A percentile compares a stretch with the other conserved stretches of the same genome.
phyloP scores from a whole-genome alignment of 1,140 invertebrate species.

The Tachypleus tridentatus region DNA sequence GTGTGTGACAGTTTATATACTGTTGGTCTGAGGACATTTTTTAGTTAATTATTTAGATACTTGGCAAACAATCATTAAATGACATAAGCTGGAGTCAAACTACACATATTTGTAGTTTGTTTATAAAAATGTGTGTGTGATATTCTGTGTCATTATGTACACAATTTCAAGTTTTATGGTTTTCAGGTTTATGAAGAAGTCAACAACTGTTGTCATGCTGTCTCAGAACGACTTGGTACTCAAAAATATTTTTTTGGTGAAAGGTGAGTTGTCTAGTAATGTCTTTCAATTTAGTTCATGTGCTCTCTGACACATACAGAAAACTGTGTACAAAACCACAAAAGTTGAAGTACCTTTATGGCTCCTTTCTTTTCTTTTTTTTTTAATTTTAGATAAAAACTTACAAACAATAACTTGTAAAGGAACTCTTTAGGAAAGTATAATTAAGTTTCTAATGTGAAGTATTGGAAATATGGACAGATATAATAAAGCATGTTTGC shows the following conservation, averaged over 20 bases:
- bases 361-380: background rate
- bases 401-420: too few species aligned
- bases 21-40: background rate
- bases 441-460: too few species aligned
- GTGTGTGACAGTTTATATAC: too few species aligned
- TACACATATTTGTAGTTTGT: too few species aligned
- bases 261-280: slow-evolving; percentile 28
- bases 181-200: slow-evolving; percentile 57
- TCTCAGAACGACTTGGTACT: slow-evolving; percentile 66
- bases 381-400: background rate
- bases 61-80: background rate
- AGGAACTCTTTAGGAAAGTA: too few species aligned
- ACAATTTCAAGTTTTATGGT: slow-evolving; percentile 9
- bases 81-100: too few species aligned
- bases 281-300: background rate
- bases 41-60: slow-evolving; percentile 1
- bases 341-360: slow-evolving; percentile 11
- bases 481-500: too few species aligned
- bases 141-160: slow-evolving; percentile 6
- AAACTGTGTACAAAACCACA: too few species aligned
- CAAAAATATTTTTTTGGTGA: slow-evolving; percentile 57
- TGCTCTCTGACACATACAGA: background rate
- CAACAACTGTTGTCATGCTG: slow-evolving; percentile 65
- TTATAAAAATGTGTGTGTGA: too few species aligned
- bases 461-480: too few species aligned